Conservation (phyloP, 2,113 vertebrate species). For the Ptyas mucosa region DNA sequence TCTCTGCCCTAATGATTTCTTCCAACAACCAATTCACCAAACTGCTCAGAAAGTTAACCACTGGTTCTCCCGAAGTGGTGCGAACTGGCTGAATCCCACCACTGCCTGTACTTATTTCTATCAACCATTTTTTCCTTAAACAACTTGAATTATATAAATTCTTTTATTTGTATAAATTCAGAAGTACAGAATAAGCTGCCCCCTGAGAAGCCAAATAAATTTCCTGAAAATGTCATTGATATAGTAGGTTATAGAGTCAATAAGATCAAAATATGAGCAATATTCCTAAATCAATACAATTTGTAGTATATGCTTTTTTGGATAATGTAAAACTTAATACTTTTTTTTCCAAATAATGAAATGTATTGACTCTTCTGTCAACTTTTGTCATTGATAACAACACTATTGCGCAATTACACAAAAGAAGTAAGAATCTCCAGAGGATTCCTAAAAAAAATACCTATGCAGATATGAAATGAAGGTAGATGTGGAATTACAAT, state of each 20-base stretch:
- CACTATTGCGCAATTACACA: not conserved
- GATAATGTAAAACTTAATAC: not conserved
- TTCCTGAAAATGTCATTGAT: not conserved
- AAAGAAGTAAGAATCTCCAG: not conserved
- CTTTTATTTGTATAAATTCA: constrained; percentile 10
- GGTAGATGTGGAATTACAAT: no score
- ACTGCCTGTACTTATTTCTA: not conserved
- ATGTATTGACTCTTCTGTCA: not conserved
- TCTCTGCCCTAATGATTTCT: no score
- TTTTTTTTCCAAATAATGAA: constrained; percentile 9
- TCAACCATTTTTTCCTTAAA: not conserved
- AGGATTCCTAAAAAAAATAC: not conserved
- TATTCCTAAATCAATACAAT: constrained; percentile 14
- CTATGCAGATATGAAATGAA: not conserved
- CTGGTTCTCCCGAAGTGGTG: no score
- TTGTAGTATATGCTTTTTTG: constrained; percentile 9
- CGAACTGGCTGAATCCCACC: no score
- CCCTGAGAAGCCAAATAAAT: constrained; percentile 16
- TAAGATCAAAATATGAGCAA: not conserved
- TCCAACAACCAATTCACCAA: no score
- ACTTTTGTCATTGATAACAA: not conserved
- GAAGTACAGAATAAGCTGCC: not conserved
- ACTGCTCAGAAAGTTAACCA: no score
- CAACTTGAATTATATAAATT: no score
- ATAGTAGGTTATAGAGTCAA: constrained; percentile 10